These are phyloP conservation scores for Oenanthe oenanthe DNA, from an alignment of 2,113 vertebrate genomes.

Conservation along the genomic window DNA sequence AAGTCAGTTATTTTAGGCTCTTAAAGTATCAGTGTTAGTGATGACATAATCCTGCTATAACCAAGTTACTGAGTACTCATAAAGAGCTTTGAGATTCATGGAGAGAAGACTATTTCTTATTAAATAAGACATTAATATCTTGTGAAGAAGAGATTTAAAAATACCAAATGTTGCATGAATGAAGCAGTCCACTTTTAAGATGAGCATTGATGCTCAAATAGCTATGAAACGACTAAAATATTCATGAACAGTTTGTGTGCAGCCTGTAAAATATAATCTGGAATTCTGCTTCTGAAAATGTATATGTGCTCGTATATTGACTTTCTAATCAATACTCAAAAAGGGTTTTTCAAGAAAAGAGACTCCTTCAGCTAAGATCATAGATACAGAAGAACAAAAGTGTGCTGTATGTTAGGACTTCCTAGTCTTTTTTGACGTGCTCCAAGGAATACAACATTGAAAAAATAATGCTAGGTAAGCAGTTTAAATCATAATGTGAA, in stretches of 20 bases:
- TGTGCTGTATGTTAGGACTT: not conserved
- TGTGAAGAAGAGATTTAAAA: not conserved
- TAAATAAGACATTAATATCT: not conserved
- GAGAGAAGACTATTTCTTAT: not conserved
- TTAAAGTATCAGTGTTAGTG: not conserved
- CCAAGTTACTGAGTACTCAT: not conserved
- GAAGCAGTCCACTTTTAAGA: not conserved
- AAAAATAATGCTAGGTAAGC: not conserved
- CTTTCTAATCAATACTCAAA: not conserved
- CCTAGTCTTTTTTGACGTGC: not conserved
- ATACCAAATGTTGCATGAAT: not conserved
- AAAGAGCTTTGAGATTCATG: not conserved
- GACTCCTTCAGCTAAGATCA: not conserved
- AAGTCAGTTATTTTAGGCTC: conserved; percentile 10
- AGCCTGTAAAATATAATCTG: not conserved
- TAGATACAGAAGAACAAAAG: not conserved
- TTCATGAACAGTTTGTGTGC: not conserved
- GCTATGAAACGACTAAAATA: not conserved
- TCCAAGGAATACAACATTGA: not conserved
- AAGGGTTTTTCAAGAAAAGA: not conserved
- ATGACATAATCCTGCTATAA: not conserved
- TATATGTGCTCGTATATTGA: not conserved
- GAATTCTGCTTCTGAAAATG: not conserved
- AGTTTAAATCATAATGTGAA: not conserved
- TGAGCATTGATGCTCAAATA: not conserved